Percentiles rank a stretch among this genome's conserved stretches.
Evolutionary conservation across 1,140 invertebrate genomes (phyloP).

Genomic region (Meloidogyne chitwoodi): DNA sequence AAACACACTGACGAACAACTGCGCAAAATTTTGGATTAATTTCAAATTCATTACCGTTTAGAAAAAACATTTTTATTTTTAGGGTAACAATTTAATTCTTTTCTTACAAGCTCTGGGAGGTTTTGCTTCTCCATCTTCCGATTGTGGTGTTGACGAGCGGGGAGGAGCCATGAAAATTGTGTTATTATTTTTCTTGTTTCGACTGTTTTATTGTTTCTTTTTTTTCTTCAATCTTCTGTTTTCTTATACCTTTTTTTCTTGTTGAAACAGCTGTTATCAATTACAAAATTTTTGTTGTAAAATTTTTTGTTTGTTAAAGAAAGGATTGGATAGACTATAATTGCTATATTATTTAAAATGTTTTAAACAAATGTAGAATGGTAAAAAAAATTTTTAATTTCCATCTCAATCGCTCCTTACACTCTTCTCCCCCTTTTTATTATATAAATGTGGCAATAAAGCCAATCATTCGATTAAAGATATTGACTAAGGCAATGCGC

Average conservation of each 20-base stretch:
- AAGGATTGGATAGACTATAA: too few relatives aligned
- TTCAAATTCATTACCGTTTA: background rate
- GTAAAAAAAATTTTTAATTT: too few relatives aligned
- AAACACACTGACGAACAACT: slow-evolving; percentile 19
- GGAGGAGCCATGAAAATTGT: background rate
- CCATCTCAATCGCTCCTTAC: too few relatives aligned
- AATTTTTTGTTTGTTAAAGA: background rate
- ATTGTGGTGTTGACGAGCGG: background rate
- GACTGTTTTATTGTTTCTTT: background rate
- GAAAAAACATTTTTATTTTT: background rate
- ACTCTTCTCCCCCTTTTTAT: too few relatives aligned
- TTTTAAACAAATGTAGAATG: too few relatives aligned
- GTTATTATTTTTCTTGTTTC: too few relatives aligned
- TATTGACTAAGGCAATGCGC: too few relatives aligned
- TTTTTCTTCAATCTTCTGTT: background rate
- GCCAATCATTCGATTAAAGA: too few relatives aligned
- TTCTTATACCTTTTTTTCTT: background rate
- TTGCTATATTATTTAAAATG: too few relatives aligned
- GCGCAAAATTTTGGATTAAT: background rate
- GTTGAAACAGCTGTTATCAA: background rate
- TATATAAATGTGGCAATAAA: too few relatives aligned
- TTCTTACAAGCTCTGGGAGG: background rate
- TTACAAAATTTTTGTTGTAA: background rate
- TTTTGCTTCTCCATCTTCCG: background rate
- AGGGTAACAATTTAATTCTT: background rate